Base-by-base conservation (phyloP, 2,797 vertebrate species). In the Coregonus suidteri region DNA sequence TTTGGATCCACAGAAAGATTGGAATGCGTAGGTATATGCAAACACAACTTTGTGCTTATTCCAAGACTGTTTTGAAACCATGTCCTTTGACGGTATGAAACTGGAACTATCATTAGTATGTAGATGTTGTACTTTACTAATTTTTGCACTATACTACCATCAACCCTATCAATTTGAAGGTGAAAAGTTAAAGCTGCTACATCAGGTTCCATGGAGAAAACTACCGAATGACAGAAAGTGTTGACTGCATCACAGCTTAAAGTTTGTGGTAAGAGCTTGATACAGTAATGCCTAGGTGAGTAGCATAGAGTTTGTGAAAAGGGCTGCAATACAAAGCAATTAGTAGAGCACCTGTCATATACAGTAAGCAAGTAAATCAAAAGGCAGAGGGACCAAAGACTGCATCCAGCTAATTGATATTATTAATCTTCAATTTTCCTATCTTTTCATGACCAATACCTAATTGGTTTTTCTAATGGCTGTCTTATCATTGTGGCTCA, bases 41-140 rank as follows among this genome's bases (percentile, higher is more conserved):
- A 71, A 59, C 71, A 51, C 68, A 68, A 69, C 31, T 68, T 41
- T 34, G 54, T 84, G 88, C 85, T 85, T 81, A 77, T 80, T 81
- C 85, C 75, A 25, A 73, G 84, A 79, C 41, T 82, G 84, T 77
- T 91, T 87, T 90, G 84, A 90, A 88, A 90, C 88, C 83, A 81
- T 87, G 88, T 90, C 88, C 84, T 89, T 85, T 80, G 62, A 74
- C 35, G 84, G 79, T 87, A 84, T 88, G 85, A 88, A 94, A 94
- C 93, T 94, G 94, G 94, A 94, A 93, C 88, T 77, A 75, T 89
- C 83, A 72, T 80, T 79, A 82, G 67, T 83, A 83, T 89, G 84
- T 89, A 71, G 86, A 74, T 88, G 76, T 81, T 81, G 81, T 89
- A 81, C 83, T 81, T 85, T 82, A 75, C 77, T 88, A 85, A 85